These are phyloP conservation scores for Paracentrotus lividus DNA, from an alignment of 53 echinoderm and acorn worm species.

Conservation along the genomic window DNA sequence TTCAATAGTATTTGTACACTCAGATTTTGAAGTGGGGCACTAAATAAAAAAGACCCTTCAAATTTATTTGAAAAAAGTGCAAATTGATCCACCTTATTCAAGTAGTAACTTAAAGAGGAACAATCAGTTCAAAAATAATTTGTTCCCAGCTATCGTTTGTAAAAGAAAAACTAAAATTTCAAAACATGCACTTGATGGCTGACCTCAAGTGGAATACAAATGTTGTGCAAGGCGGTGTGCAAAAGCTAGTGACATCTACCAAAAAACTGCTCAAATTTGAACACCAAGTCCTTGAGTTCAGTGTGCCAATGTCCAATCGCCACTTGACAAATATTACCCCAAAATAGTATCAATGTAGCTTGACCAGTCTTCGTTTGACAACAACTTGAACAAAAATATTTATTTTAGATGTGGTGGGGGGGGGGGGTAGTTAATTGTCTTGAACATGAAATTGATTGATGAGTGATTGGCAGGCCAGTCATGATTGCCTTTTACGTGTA, in stretches of 20 bases:
- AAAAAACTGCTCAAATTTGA: constrained; percentile 22
- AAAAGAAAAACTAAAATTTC: background rate
- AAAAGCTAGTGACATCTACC: background rate
- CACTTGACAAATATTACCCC: background rate
- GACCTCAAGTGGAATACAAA: background rate
- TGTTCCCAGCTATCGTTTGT: background rate
- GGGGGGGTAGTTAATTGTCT: background rate
- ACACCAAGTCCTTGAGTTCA: constrained; percentile 1
- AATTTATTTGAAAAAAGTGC: background rate
- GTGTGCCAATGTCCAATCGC: background rate
- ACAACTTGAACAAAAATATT: background rate
- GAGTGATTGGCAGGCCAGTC: constrained; percentile 18
- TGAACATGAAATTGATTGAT: constrained; percentile 3
- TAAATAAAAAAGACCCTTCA: background rate
- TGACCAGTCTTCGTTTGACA: background rate
- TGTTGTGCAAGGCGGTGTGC: background rate
- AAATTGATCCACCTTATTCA: background rate
- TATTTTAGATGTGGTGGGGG: background rate
- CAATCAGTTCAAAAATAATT: no score
- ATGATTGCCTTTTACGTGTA: background rate
- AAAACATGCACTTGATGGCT: background rate
- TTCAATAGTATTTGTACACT: constrained; percentile 5
- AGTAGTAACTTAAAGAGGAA: background rate
- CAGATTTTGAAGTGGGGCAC: background rate
- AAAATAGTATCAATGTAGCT: background rate